Evolutionary conservation across 2,797 vertebrate genomes (phyloP).

Genomic region (Thamnophis elegans): DNA sequence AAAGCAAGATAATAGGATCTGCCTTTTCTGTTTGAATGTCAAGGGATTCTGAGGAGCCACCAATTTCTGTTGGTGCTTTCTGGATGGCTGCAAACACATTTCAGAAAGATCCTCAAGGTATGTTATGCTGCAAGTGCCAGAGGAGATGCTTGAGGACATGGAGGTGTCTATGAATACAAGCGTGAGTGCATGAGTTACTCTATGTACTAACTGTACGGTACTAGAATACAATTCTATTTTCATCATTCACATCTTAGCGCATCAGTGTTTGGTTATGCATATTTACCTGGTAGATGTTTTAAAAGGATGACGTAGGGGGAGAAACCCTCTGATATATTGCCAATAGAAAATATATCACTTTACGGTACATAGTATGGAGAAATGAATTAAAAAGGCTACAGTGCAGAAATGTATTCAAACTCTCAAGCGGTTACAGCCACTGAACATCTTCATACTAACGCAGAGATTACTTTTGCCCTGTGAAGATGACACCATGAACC

Average conservation of each 20-base stretch:
- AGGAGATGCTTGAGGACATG: not conserved
- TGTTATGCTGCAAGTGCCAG: not conserved
- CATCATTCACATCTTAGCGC: not conserved
- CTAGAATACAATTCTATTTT: not conserved
- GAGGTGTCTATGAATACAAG: not conserved
- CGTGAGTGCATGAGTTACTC: not conserved
- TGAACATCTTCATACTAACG: conserved; percentile 56
- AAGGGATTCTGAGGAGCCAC: not conserved
- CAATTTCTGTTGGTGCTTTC: not conserved
- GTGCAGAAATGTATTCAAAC: conserved; percentile 28
- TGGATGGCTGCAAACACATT: not conserved
- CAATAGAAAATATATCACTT: conserved; percentile 63
- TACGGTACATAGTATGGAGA: conserved; percentile 63
- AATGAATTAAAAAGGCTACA: conserved; percentile 65
- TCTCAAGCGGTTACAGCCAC: not conserved
- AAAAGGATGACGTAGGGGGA: not conserved
- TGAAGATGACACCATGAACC: conserved; percentile 54
- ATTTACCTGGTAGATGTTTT: conserved; percentile 40
- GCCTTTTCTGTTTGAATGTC: not conserved
- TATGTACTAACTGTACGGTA: not conserved
- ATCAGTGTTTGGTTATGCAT: not conserved
- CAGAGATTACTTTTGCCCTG: conserved; percentile 59
- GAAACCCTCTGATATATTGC: conserved; percentile 55
- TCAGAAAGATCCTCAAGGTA: not conserved
- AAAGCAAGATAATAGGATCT: not conserved